phyloP scores from a whole-genome alignment of 2,113 vertebrate genomes.

The Orientallactaga bullata region DNA sequence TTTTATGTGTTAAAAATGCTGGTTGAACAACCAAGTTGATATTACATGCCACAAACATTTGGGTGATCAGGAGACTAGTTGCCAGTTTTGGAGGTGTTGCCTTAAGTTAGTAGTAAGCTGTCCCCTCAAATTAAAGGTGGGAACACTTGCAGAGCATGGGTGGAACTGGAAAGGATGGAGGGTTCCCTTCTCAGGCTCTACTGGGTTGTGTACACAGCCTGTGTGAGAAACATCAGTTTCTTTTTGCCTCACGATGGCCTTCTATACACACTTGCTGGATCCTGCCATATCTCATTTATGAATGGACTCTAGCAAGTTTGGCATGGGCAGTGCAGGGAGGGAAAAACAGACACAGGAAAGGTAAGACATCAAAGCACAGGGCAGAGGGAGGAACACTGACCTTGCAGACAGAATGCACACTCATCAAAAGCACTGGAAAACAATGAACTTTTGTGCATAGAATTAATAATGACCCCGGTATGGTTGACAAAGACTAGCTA shows the following conservation, averaged over 20 bases:
- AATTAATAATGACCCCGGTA: neutral
- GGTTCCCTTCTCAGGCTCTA: neutral
- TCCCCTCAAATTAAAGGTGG: neutral
- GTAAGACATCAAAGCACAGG: neutral
- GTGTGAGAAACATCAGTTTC: neutral
- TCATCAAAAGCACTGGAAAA: neutral
- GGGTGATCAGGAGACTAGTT: neutral
- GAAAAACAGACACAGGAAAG: neutral
- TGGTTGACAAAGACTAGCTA: neutral
- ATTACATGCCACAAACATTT: neutral
- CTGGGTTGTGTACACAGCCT: neutral
- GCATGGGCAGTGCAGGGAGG: fast-evolving
- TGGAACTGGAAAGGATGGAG: neutral
- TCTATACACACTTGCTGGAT: neutral
- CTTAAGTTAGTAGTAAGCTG: neutral
- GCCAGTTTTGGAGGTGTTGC: neutral
- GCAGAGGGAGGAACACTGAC: neutral
- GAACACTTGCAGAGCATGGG: fast-evolving
- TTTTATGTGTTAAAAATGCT: constrained; percentile 46
- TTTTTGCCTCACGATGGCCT: neutral
- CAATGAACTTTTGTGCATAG: neutral
- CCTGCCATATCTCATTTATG: neutral
- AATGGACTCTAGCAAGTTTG: neutral
- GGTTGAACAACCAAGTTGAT: neutral
- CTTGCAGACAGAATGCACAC: neutral